Percentiles rank a stretch among this genome's conserved stretches.
phyloP scores from a whole-genome alignment of 2,888 invertebrate species.

The Drosophila monieri region DNA sequence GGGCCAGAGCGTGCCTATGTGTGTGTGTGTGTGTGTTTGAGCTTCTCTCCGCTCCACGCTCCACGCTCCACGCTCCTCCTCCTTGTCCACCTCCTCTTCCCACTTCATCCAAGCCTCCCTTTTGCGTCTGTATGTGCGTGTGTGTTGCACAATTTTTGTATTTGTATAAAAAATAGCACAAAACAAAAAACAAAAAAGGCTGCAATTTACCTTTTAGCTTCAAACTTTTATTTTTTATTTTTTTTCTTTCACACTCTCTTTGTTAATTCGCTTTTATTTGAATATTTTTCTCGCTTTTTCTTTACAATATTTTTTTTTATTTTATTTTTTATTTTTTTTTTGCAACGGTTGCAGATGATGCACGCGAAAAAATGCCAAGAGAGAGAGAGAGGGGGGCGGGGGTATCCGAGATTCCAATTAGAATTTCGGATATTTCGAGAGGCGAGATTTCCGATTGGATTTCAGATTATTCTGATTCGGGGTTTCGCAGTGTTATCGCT shows the following conservation, averaged over 20 bases:
- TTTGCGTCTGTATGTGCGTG: slow-evolving; percentile 22
- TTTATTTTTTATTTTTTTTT: slow-evolving; percentile 6
- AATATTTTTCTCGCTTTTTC: slow-evolving; percentile 5
- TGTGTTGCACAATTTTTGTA: slow-evolving; percentile 56
- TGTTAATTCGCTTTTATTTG: slow-evolving; percentile 15
- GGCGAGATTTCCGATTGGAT: not conserved
- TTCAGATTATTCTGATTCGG: not conserved
- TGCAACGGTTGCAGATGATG: slow-evolving; percentile 10
- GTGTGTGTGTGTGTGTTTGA: slow-evolving; percentile 54
- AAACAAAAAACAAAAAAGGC: slow-evolving; percentile 57
- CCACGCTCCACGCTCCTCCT: not conserved
- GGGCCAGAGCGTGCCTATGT: slow-evolving; percentile 26
- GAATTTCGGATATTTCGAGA: not conserved
- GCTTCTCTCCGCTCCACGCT: slow-evolving; percentile 38
- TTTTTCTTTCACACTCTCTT: slow-evolving; percentile 11
- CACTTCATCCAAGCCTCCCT: slow-evolving; percentile 47
- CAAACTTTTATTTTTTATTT: slow-evolving; percentile 19
- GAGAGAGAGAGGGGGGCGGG: not conserved
- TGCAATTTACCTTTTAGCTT: slow-evolving; percentile 66
- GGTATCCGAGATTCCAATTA: slow-evolving; percentile 3
- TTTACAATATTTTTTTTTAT: not conserved
- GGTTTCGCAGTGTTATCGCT: not conserved
- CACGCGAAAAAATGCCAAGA: slow-evolving; percentile 8
- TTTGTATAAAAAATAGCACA: slow-evolving; percentile 44
- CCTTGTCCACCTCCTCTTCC: not conserved